A percentile compares a stretch with the other conserved stretches of the same genome.
Conservation (phyloP, 2,113 vertebrate genomes). For the Meriones unguiculatus region DNA sequence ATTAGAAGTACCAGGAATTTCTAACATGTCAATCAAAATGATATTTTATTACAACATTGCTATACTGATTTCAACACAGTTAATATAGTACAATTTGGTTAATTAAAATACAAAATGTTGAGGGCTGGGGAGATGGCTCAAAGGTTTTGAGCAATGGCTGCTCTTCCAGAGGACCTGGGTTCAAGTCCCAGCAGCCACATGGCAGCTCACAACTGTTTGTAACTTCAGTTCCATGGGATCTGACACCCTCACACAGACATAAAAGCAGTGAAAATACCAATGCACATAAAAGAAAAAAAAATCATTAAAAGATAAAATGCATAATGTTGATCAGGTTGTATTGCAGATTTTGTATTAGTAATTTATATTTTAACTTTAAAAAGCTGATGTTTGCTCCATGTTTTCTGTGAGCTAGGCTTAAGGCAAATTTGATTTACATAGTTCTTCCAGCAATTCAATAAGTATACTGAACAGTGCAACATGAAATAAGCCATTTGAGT, state of each 20-base stretch:
- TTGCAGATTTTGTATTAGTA: not conserved
- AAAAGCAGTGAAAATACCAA: no score
- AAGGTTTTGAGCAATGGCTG: no score
- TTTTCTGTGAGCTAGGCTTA: slow-evolving; percentile 20
- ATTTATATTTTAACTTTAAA: slow-evolving; percentile 2
- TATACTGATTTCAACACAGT: not conserved
- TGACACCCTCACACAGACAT: no score
- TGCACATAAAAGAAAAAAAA: no score
- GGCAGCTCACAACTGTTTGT: no score
- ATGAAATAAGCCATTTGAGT: not conserved
- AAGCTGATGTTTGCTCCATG: not conserved
- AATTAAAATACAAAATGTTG: not conserved
- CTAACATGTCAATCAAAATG: not conserved
- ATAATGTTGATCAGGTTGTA: not conserved
- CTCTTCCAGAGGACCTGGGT: no score
- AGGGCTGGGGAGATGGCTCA: no score
- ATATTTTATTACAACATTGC: not conserved
- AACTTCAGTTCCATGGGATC: no score
- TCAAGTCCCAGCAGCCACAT: no score
- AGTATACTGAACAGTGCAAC: not conserved
- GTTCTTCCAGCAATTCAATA: not conserved
- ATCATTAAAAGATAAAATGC: not conserved
- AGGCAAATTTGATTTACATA: not conserved
- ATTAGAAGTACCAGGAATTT: not conserved
- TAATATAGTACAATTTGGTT: not conserved